Conservation (phyloP, 2,888 invertebrate species). For the Arctia plantaginis region DNA sequence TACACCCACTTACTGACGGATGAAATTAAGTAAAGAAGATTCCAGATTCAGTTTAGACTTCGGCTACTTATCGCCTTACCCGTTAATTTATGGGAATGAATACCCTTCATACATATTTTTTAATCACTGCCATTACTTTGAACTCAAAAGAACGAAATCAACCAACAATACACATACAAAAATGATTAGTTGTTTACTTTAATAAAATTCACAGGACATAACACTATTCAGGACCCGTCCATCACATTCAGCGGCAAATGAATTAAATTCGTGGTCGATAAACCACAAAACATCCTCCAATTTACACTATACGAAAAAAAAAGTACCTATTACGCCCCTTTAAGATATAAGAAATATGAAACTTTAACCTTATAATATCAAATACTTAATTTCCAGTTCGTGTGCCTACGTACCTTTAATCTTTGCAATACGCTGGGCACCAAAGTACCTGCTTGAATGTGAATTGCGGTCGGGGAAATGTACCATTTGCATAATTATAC, state of each 20-base stretch:
- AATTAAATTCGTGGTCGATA: neutral
- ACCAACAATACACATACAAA: too few relatives aligned
- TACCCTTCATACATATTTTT: too few relatives aligned
- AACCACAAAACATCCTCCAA: neutral
- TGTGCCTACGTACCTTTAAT: constrained; percentile 50
- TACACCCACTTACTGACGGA: too few relatives aligned
- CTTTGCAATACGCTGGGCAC: constrained; percentile 53
- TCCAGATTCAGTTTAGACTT: too few relatives aligned
- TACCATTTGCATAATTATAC: constrained; percentile 68
- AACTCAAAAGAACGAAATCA: too few relatives aligned
- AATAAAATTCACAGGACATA: neutral
- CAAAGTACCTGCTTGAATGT: constrained; percentile 61
- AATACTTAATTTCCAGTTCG: constrained; percentile 34
- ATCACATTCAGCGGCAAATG: neutral
- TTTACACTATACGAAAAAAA: neutral
- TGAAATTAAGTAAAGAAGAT: too few relatives aligned
- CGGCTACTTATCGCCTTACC: too few relatives aligned
- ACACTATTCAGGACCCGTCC: neutral
- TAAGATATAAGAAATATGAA: neutral
- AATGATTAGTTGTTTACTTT: neutral
- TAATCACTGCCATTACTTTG: too few relatives aligned
- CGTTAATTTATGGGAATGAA: too few relatives aligned
- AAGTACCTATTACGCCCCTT: neutral
- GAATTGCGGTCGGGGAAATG: constrained; percentile 62
- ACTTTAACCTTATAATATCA: constrained; percentile 7